A percentile compares a stretch with the other conserved stretches of the same genome.
Evolutionary conservation across 2,797 vertebrate species (phyloP).

Genomic region (Valencia hispanica): DNA sequence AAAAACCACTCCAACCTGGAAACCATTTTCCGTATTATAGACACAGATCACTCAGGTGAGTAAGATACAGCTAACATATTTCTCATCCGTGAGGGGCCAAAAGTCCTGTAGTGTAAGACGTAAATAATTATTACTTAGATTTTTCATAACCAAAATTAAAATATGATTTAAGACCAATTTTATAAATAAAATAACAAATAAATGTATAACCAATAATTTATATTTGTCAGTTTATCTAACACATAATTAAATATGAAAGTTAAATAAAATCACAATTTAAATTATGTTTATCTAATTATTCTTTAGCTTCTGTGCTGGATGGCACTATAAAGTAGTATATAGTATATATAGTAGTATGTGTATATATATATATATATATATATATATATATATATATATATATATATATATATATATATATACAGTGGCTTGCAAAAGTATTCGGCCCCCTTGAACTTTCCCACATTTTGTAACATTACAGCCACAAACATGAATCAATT

Average conservation of each 20-base stretch:
- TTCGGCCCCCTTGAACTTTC: too few relatives aligned
- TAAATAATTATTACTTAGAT: neutral
- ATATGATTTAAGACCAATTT: neutral
- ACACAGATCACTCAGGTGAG: conserved; percentile 93
- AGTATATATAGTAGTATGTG: too few relatives aligned
- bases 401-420: too few relatives aligned
- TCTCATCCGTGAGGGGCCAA: neutral
- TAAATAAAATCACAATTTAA: neutral
- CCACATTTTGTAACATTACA: too few relatives aligned
- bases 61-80: neutral
- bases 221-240: neutral
- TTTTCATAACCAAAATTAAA: neutral
- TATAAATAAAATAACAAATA: neutral
- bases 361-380: too few relatives aligned
- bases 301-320: neutral
- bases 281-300: neutral
- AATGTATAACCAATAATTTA: neutral
- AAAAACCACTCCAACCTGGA: conserved; percentile 92
- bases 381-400: too few relatives aligned
- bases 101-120: neutral
- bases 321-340: neutral
- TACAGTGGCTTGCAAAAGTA: too few relatives aligned
- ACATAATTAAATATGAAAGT: too few relatives aligned
- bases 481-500: too few relatives aligned
- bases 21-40: conserved; percentile 94